Percentiles rank a stretch among this genome's conserved stretches.
Evolutionary conservation across 2,888 invertebrate species (phyloP).

Genomic region (Cosmia trapezina): DNA sequence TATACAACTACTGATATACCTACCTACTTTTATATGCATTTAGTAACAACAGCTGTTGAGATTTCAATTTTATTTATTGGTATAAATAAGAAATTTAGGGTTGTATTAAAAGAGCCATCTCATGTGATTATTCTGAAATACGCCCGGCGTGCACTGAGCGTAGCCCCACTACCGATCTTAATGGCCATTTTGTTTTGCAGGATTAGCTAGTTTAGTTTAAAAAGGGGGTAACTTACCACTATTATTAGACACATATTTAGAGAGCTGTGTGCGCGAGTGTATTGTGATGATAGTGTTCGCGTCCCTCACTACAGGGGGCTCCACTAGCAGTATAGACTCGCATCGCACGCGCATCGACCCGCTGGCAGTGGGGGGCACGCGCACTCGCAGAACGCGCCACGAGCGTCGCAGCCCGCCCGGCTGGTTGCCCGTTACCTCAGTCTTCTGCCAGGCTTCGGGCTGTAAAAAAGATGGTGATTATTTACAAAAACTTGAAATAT

Average conservation of each 20-base stretch:
- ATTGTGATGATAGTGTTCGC: constrained; percentile 80
- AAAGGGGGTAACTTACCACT: constrained; percentile 72
- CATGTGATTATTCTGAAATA: too few relatives aligned
- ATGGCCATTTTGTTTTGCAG: neutral
- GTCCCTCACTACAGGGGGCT: constrained; percentile 84
- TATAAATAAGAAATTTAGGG: neutral
- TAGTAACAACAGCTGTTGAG: too few relatives aligned
- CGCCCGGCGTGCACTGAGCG: neutral
- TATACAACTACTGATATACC: too few relatives aligned
- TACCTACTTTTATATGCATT: too few relatives aligned
- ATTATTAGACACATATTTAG: constrained; percentile 86
- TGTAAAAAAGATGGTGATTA: constrained; percentile 58
- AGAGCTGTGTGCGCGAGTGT: constrained; percentile 84
- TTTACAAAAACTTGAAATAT: neutral
- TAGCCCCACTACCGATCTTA: neutral
- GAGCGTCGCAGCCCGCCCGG: constrained; percentile 84
- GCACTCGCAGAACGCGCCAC: constrained; percentile 81
- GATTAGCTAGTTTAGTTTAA: neutral
- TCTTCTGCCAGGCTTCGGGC: constrained; percentile 86
- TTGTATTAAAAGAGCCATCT: neutral
- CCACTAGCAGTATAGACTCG: constrained; percentile 81
- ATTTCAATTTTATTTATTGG: too few relatives aligned
- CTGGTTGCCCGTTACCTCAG: constrained; percentile 78
- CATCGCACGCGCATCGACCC: constrained; percentile 84
- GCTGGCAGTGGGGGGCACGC: constrained; percentile 81